Conservation (phyloP, 1,140 invertebrate genomes). For the Brachionus rotundiformis region DNA sequence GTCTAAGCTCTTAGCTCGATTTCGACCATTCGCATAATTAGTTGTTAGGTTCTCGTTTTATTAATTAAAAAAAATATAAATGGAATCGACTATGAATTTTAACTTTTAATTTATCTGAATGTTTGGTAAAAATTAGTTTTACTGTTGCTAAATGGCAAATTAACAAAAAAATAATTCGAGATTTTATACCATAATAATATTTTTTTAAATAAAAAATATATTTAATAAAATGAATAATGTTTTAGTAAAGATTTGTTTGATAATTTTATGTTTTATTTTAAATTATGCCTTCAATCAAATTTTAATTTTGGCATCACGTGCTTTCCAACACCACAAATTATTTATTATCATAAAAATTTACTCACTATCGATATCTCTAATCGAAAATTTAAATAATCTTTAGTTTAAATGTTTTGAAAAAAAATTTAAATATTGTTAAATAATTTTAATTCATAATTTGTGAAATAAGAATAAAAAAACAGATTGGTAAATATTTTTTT, state of each 20-base stretch:
- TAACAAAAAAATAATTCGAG: conserved; percentile 12
- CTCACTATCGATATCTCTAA: conserved; percentile 1
- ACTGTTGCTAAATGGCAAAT: background rate
- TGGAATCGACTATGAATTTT: background rate
- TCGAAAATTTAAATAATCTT: background rate
- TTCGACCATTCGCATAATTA: background rate
- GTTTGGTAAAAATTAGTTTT: background rate
- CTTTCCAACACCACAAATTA: background rate
- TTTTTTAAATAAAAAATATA: background rate
- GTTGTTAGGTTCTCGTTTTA: too few species aligned
- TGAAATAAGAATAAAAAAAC: background rate
- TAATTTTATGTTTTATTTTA: background rate
- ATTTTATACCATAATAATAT: background rate
- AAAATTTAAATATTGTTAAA: too few species aligned
- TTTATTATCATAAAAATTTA: conserved; percentile 24
- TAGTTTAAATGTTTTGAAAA: too few species aligned
- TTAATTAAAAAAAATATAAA: too few species aligned
- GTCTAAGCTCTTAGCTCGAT: background rate
- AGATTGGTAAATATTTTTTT: too few species aligned
- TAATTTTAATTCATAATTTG: too few species aligned
- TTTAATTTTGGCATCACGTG: conserved; percentile 10
- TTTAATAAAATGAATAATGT: conserved; percentile 13
- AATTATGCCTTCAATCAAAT: conserved; percentile 8
- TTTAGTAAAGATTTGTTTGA: background rate
- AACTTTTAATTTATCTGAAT: background rate